A percentile compares a stretch with the other conserved stretches of the same genome.
Evolutionary conservation across 2,888 invertebrate genomes (phyloP).

Genomic region (Polia nebulosa): DNA sequence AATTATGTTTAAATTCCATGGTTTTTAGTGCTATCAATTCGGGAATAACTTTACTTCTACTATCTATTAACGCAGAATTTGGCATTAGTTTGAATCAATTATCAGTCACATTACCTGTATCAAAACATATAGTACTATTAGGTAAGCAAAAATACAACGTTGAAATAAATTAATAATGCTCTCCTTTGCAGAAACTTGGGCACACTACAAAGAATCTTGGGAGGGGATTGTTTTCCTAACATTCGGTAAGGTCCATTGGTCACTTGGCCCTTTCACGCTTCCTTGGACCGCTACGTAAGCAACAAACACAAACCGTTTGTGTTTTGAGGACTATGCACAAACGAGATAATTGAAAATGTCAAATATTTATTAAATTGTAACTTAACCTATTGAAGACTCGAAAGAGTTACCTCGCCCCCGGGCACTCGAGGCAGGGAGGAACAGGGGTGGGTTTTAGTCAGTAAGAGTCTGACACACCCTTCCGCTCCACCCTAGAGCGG

Average conservation of each 20-base stretch:
- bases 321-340: conserved; percentile 35
- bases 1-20: too few species aligned
- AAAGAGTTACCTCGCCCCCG: too few species aligned
- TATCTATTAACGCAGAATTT: too few species aligned
- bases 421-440: neutral
- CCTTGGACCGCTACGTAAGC: conserved; percentile 7
- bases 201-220: neutral
- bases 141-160: neutral
- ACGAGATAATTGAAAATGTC: conserved; percentile 10
- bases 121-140: neutral
- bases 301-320: conserved; percentile 30
- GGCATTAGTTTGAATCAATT: too few species aligned
- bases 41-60: too few species aligned
- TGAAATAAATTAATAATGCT: conserved; percentile 1
- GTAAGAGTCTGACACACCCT: too few species aligned
- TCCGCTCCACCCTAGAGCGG: too few species aligned
- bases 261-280: conserved; percentile 43
- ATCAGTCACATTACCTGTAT: too few species aligned
- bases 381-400: neutral
- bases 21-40: too few species aligned
- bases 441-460: too few species aligned
- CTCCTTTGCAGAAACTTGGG: conserved; percentile 18
- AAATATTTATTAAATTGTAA: conserved; percentile 9
- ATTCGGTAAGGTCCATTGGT: conserved; percentile 19
- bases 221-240: conserved; percentile 34